Percentiles rank a stretch among this genome's conserved stretches.
Evolutionary conservation across 2,888 invertebrate species (phyloP).

Genomic region (Acleris literana): DNA sequence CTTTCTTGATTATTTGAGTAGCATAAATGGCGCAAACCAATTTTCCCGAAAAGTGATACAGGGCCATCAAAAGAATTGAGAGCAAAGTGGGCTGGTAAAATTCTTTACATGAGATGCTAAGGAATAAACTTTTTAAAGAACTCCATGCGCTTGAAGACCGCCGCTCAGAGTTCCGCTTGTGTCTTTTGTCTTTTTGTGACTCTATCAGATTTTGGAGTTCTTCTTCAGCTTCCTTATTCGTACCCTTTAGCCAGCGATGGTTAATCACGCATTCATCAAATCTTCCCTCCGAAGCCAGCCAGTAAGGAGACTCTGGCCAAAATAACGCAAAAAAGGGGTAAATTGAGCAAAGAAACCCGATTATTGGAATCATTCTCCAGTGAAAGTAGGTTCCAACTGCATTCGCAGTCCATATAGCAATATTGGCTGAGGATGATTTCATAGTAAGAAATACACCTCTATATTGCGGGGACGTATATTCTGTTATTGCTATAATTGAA

Average conservation of each 20-base stretch:
- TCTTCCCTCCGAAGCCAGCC: slow-evolving; percentile 43
- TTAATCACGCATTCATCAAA: slow-evolving; percentile 38
- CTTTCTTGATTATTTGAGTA: slow-evolving; percentile 40
- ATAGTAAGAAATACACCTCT: slow-evolving; percentile 50
- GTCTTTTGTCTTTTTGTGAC: slow-evolving; percentile 21
- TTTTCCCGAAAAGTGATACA: slow-evolving; percentile 43
- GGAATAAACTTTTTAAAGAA: neutral
- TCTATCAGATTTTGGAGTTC: slow-evolving; percentile 39
- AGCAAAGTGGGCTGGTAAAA: slow-evolving; percentile 53
- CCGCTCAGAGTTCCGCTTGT: neutral
- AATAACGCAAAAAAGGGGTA: slow-evolving; percentile 37
- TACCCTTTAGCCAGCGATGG: slow-evolving; percentile 35
- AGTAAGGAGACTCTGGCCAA: slow-evolving; percentile 44
- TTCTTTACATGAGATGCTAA: slow-evolving; percentile 50
- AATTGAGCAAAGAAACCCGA: slow-evolving; percentile 39
- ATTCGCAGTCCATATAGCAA: slow-evolving; percentile 49
- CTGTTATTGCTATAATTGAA: slow-evolving; percentile 43
- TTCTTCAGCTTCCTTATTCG: slow-evolving; percentile 29
- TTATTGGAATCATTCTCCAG: slow-evolving; percentile 41
- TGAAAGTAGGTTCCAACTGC: slow-evolving; percentile 46
- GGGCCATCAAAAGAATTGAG: slow-evolving; percentile 42
- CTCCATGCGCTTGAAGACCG: neutral
- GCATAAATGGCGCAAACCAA: slow-evolving; percentile 44
- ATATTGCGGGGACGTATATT: slow-evolving; percentile 50
- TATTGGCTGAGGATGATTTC: slow-evolving; percentile 47